These are phyloP conservation scores for Limnothrissa miodon DNA, from an alignment of 2,113 vertebrate genomes.

Conservation along the genomic window DNA sequence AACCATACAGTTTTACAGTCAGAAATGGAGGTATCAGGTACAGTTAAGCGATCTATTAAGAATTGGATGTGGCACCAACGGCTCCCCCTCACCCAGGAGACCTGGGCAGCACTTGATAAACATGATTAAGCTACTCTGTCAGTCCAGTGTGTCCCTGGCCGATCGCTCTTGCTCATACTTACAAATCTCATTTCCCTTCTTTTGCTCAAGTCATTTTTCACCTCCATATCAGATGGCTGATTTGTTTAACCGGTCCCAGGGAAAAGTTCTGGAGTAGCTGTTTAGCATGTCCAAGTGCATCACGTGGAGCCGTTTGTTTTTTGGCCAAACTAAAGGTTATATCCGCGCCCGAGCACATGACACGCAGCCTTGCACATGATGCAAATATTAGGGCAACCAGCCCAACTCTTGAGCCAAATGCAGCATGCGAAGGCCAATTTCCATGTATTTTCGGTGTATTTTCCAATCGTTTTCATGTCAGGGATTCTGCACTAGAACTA, in stretches of 20 bases:
- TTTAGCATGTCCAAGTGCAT: neutral
- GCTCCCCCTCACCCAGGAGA: neutral
- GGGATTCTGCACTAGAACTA: neutral
- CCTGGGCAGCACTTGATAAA: neutral
- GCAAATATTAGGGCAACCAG: neutral
- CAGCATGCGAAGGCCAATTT: neutral
- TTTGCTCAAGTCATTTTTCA: neutral
- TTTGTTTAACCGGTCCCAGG: neutral
- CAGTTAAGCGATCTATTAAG: neutral
- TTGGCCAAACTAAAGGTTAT: neutral
- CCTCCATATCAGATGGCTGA: neutral
- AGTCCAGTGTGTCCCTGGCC: neutral
- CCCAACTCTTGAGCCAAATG: neutral
- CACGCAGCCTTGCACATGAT: neutral
- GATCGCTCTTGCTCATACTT: constrained; percentile 14
- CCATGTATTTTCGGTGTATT: too few species aligned
- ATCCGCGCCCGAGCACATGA: neutral
- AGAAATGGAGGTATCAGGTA: neutral
- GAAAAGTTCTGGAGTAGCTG: neutral
- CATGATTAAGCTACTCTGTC: neutral
- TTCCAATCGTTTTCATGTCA: too few species aligned
- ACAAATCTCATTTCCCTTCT: constrained; percentile 32
- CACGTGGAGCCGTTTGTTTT: neutral
- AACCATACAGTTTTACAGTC: neutral
- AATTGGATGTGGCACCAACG: neutral